Base-by-base conservation (phyloP, 30 jellyfish, hydroid and myxozoan species). In the Turritopsis dohrnii region DNA sequence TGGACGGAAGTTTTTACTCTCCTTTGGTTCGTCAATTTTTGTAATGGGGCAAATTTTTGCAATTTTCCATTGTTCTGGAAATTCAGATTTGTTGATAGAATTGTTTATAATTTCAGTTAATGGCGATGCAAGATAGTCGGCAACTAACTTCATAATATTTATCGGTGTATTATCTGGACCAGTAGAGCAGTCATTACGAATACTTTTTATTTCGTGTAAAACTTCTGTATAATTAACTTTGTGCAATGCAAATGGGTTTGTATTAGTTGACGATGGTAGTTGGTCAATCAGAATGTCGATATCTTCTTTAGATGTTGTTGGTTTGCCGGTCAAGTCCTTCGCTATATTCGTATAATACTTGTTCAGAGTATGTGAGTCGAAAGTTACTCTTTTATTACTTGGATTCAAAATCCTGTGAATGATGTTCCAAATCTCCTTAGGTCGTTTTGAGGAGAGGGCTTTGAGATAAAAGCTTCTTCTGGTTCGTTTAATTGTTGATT, bases 41-140 rank as follows among this genome's bases (percentile, higher is more conserved):
- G 81, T 85, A 52, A 80, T 71, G 29, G 94, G 79, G 66, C 84
- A 76, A 41, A 85, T 79, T 60, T 74, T 86, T 29, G 94, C 94
- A 17, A 85, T 80, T 80, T 81, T 81, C 75, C 81, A 80, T 80
- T 84, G 69, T 66, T 81, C 65, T 7, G 94, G 94, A 53, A 79
- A 81, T 74, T 18, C 66, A 52, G 25, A 65, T 85, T 86, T 80
- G 22, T 81, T 82, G 23, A 86, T 81, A 53, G 65, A 72, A 25
- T 84, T 28, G 85, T 79, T 80, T n/a, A 79, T 71, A 16, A 79
- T 72, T 41, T 29, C 8, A 71, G 85, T 20, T 17, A 86, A 52
- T 79, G 90, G 90, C 0, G 86, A 86, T 52, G 74, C 94, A 54
- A 86, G 71, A 52, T 25, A 22, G 23, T 81, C 89, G 21, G 86